Conservation (phyloP, 2,888 invertebrate genomes). For the Bunonema sp. region DNA sequence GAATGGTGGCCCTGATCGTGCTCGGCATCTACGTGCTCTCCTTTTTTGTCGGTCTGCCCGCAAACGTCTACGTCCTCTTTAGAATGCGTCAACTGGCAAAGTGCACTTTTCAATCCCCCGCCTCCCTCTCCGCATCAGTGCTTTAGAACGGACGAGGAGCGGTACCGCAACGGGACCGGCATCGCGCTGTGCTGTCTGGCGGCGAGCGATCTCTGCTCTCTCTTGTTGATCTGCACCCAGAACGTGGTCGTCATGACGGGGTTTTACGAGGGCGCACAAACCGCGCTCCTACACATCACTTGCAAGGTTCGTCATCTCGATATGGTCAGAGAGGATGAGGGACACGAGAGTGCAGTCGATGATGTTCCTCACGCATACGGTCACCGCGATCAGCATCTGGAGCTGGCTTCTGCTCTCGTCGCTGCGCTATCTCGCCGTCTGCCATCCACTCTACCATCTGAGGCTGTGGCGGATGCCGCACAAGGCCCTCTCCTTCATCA, state of each 20-base stretch:
- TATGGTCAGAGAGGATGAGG: not conserved
- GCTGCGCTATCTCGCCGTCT: conserved; percentile 11
- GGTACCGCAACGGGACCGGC: conserved; percentile 14
- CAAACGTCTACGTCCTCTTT: conserved; percentile 6
- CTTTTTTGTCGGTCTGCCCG: conserved; percentile 4
- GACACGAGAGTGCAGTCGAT: conserved; percentile 6
- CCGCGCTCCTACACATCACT: not conserved
- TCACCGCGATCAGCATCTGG: conserved; percentile 13
- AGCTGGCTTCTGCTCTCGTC: conserved; percentile 16
- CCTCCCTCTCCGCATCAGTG: no score
- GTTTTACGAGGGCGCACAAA: not conserved
- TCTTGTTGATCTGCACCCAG: conserved; percentile 11
- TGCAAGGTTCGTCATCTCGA: not conserved
- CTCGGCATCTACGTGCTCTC: conserved; percentile 1
- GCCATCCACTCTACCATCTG: conserved; percentile 14
- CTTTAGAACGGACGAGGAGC: conserved; percentile 8
- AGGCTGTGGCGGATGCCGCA: conserved; percentile 14
- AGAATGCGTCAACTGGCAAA: conserved; percentile 4
- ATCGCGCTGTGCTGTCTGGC: conserved; percentile 13
- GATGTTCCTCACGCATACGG: conserved; percentile 13
- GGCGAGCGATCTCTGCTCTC: conserved; percentile 11
- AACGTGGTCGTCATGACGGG: conserved; percentile 3
- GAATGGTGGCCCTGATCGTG: not conserved
- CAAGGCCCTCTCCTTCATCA: conserved; percentile 11
- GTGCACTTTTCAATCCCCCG: no score